Conservation (phyloP, 2,113 vertebrate species). For the Thermophis baileyi region DNA sequence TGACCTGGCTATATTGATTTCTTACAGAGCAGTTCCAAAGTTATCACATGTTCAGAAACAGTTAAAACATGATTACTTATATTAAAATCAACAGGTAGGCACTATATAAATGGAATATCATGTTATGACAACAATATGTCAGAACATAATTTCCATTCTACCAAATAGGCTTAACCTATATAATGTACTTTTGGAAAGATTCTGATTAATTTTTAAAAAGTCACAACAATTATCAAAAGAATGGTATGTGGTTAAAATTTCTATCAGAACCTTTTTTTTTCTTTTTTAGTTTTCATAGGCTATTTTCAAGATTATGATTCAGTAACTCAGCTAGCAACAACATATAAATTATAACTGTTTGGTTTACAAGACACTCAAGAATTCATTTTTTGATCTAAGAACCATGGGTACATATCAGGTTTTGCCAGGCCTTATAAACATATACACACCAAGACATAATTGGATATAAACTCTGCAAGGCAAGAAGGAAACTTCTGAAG, state of each 20-base stretch:
- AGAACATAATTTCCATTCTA: constrained; percentile 9
- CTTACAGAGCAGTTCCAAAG: neutral
- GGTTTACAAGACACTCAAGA: neutral
- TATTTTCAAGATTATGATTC: neutral
- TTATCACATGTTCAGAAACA: neutral
- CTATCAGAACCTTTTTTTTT: neutral
- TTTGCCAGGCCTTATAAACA: neutral
- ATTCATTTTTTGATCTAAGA: neutral
- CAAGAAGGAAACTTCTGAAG: neutral
- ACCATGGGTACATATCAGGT: neutral
- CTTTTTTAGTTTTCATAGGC: neutral
- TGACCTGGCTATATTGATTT: neutral
- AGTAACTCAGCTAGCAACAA: neutral
- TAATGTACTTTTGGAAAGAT: constrained; percentile 21
- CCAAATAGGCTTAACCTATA: neutral
- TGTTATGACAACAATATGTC: constrained; percentile 18
- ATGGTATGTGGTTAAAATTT: neutral
- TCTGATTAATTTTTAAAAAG: constrained; percentile 5
- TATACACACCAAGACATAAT: neutral
- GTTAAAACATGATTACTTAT: constrained; percentile 4
- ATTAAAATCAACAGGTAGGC: constrained; percentile 14
- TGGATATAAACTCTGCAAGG: neutral
- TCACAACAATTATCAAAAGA: neutral
- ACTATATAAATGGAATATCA: constrained; percentile 17
- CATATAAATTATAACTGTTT: neutral